Evolutionary conservation across 2,113 vertebrate species (phyloP), one percentile per base, ranked within the genome.

Genomic region (Aythya baeri): DNA sequence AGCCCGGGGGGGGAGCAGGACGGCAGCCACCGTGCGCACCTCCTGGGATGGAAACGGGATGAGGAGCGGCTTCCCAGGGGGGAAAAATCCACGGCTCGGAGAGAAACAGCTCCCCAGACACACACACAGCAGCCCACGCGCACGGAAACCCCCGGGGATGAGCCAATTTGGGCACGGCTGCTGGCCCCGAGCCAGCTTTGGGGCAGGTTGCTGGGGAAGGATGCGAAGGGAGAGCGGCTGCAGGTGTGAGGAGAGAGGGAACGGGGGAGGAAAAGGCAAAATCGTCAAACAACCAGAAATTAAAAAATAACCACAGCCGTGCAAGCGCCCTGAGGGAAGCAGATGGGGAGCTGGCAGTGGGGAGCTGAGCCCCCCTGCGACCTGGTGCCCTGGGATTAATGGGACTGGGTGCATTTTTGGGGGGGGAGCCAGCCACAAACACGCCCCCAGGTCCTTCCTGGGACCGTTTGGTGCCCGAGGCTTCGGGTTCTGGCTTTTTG

Each of bases 241-340:
- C 46, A n/a, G 23, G 32, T 1, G 27, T 8, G 72, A 58, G 36
- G 17, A 32, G 32, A 52, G n/a, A 36, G 11, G 11, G 29, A 27
- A 46, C 31, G 16, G 32, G 59, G 23, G 66, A 72, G 32, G 26
- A 8, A 83, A 92, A 86, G 4, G 58, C 17, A 52, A 88, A 92
- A 68, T 65, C 70, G 86, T 57, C 71, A 21, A 49, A 49, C 21
- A 11, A 49, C 46, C 46, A 6, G 5, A 22, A 49, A 21, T 20
- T 49, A 49, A 21, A 49, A 49, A 11, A 49, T 36, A 5, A 62
- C 16, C 58, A 59, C 50, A 74, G 25, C 43, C 36, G 50, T 36
- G 6, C 2, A 2, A 5, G 2, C 0, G 0, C 21, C 58, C 26
- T 3, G 0, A 80, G 55, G 34, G 29, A 86, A 59, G 55, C 83